Evolutionary conservation across 2,888 invertebrate genomes (phyloP).

Genomic region (Holacanthella duospinosa): DNA sequence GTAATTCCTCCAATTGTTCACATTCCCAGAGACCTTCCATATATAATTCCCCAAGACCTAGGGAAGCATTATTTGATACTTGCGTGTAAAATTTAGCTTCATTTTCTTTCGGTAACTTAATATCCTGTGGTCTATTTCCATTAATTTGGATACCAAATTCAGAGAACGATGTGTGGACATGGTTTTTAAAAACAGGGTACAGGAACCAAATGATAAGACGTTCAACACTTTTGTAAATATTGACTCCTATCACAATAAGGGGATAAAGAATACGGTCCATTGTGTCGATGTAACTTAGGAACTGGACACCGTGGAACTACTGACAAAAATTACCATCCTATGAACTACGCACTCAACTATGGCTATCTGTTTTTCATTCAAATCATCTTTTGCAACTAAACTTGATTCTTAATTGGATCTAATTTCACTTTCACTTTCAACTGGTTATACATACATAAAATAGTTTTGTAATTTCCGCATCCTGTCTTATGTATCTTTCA

Average conservation of each 20-base stretch:
- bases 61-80: conserved; percentile 19
- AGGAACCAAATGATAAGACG: neutral
- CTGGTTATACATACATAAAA: no score
- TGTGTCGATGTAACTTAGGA: no score
- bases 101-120: conserved; percentile 9
- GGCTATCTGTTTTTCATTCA: neutral
- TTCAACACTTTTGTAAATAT: neutral
- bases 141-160: conserved; percentile 1
- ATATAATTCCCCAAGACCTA: conserved; percentile 29
- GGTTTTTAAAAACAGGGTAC: neutral
- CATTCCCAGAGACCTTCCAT: conserved; percentile 26
- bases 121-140: conserved; percentile 6
- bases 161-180: neutral
- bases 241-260: neutral
- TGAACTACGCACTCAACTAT: neutral
- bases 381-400: neutral
- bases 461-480: no score
- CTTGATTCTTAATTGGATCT: neutral
- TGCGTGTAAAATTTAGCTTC: conserved; percentile 24
- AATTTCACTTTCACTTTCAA: neutral
- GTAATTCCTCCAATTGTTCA: conserved; percentile 26
- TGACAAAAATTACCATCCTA: neutral
- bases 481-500: no score
- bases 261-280: neutral
- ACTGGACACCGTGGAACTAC: neutral